Evolutionary conservation across 2,888 invertebrate genomes (phyloP).

Genomic region (Callimorpha dominula): DNA sequence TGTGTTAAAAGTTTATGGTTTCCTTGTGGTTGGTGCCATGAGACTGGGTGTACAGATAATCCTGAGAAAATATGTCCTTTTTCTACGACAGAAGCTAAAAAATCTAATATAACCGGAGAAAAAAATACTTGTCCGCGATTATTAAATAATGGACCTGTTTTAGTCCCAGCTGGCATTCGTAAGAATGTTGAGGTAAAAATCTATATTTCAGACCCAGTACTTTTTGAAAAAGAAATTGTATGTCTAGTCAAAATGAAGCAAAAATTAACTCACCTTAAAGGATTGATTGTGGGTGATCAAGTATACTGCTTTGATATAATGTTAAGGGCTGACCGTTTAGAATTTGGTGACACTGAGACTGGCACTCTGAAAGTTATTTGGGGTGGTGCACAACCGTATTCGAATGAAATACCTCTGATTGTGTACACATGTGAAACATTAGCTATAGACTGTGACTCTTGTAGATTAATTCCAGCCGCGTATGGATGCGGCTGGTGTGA

Average conservation of each 20-base stretch:
- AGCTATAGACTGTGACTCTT: conserved; percentile 33
- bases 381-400: conserved; percentile 56
- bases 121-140: conserved; percentile 55
- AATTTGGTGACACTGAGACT: conserved; percentile 33
- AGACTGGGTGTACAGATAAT: conserved; percentile 58
- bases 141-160: conserved; percentile 51
- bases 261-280: conserved; percentile 52
- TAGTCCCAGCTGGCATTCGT: conserved; percentile 52
- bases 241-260: conserved; percentile 55
- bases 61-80: conserved; percentile 50
- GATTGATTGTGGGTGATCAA: conserved; percentile 50
- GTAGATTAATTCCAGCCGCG: conserved; percentile 25
- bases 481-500: conserved; percentile 45
- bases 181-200: conserved; percentile 57
- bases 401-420: conserved; percentile 54
- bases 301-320: conserved; percentile 58
- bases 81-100: conserved; percentile 25
- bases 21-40: conserved; percentile 66
- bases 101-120: conserved; percentile 22
- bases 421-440: conserved; percentile 54
- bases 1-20: conserved; percentile 55
- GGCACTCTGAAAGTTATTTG: conserved; percentile 44
- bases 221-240: conserved; percentile 58
- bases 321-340: conserved; percentile 26
- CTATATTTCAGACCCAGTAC: conserved; percentile 53